phyloP scores from a whole-genome alignment of 2,113 vertebrate species.

The Microtus richardsoni region DNA sequence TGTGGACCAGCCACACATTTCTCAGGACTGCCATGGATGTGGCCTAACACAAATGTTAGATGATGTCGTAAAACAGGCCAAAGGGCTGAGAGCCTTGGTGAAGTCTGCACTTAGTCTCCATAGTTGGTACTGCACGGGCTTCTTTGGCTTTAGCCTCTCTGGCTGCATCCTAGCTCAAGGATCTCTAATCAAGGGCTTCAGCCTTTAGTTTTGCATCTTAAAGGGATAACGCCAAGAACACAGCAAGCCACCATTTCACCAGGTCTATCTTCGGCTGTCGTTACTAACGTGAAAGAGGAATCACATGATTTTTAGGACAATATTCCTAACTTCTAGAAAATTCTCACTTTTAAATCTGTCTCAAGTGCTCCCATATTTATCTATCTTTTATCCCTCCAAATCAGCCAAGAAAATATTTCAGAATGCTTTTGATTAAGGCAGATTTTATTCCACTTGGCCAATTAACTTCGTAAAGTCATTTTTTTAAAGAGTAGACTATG shows the following conservation, averaged over 20 bases:
- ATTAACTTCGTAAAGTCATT: conserved; percentile 53
- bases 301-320: not conserved
- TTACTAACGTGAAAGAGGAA: not conserved
- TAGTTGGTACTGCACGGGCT: rapidly evolving
- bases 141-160: not conserved
- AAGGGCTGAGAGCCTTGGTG: not conserved
- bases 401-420: not conserved
- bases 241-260: not conserved
- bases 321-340: not conserved
- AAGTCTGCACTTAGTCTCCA: not conserved
- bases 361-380: not conserved
- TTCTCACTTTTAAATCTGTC: conserved; percentile 15
- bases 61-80: not conserved
- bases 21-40: not conserved
- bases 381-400: not conserved
- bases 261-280: not conserved
- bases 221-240: not conserved
- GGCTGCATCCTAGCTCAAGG: not conserved
- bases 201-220: not conserved
- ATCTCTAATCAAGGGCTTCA: not conserved
- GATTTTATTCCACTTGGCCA: not conserved
- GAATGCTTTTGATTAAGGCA: not conserved
- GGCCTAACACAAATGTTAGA: not conserved
- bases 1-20: not conserved
- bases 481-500: conserved; percentile 7